Evolutionary conservation across 1,140 invertebrate species (phyloP).

Genomic region (Eriosoma lanigerum): DNA sequence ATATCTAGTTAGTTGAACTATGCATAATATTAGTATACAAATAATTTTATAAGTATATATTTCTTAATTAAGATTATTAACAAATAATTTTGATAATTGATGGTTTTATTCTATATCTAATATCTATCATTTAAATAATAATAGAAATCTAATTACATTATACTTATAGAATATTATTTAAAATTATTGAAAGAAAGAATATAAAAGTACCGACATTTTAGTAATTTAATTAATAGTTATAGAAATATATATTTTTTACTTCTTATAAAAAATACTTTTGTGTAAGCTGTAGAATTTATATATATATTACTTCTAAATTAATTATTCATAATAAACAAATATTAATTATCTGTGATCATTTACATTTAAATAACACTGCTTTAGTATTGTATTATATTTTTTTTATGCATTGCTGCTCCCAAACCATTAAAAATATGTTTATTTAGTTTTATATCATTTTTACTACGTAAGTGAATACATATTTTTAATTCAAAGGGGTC

Average conservation of each 20-base stretch:
- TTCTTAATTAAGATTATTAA: neutral
- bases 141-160: neutral
- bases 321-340: constrained; percentile 22
- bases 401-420: constrained; percentile 4
- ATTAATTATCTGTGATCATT: constrained; percentile 37
- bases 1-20: neutral
- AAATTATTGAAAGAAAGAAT: neutral
- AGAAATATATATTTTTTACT: neutral
- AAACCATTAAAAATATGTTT: constrained; percentile 18
- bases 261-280: neutral
- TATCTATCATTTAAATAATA: neutral
- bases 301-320: neutral
- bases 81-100: too few species aligned
- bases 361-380: constrained; percentile 25
- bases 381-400: constrained; percentile 23
- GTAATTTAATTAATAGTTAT: neutral
- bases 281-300: neutral
- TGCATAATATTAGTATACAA: neutral
- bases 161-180: neutral
- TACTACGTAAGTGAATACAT: constrained; percentile 14
- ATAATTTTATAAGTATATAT: neutral
- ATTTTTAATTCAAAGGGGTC: constrained; percentile 38
- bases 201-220: neutral
- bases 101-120: neutral
- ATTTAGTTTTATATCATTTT: constrained; percentile 33